Evolutionary conservation across 2,888 invertebrate genomes (phyloP), one percentile per base, ranked within the genome.

Genomic region (Tubulanus polymorphus): DNA sequence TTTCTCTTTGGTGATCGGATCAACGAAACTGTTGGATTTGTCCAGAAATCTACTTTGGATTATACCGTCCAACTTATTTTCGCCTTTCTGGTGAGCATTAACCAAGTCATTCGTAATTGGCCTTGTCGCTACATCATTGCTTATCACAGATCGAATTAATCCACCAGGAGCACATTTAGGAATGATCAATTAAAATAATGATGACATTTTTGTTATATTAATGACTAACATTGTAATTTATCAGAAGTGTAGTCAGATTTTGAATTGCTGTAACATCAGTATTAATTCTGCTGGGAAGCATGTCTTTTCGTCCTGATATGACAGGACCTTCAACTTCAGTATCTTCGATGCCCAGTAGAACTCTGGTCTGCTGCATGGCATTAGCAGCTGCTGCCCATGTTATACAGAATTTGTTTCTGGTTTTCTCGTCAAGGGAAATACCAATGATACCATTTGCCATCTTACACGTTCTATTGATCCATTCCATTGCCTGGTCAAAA

Each of bases 391-490:
- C 41, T 35, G 51, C 48, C 56, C 56, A 55, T 20, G 55, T 60
- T 8, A 29, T 23, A 35, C 55, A 59, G 28, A 54, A 59, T 30
- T 46, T 35, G 54, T 57, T 55, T 32, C 56, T 51, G 27, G 57
- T 51, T 37, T 29, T 47, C 29, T 61, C 57, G 45, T 51, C 56
- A 29, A 46, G 20, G 3, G 56, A 60, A 27, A 60, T 60, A 15
- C 60, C 60, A 32, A 60, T 54, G 41, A 55, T 55, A 18, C 52
- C 57, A 47, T 48, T 47, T 20, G 30, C 29, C 23, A 55, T 26
- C 28, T 60, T 60, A 30, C 60, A 59, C 2, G 46, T 35, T 37
- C 37, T 52, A 41, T 59, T 61, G 6, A 59, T 50, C 55, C 57
- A 56, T 37, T 57, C 56, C 30, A 56, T 56, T 25, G 56, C 62